Conservation (phyloP, 2,113 vertebrate species). For the Paralichthys olivaceus region DNA sequence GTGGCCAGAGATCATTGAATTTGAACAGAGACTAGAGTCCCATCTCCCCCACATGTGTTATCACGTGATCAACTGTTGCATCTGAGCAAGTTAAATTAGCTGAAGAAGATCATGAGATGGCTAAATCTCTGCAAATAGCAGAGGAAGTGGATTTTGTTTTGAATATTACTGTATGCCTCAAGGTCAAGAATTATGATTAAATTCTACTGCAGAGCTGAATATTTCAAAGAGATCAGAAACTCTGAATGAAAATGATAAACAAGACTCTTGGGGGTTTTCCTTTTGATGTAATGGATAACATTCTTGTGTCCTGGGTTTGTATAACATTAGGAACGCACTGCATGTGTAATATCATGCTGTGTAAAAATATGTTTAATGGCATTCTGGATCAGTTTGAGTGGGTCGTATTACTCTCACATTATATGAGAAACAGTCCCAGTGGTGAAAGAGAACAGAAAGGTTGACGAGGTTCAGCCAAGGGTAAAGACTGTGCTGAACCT, state of each 20-base stretch:
- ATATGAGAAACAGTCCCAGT: background rate
- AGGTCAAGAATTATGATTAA: background rate
- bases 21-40: too few relatives aligned
- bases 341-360: background rate
- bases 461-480: constrained; percentile 11
- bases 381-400: constrained; percentile 4
- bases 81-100: background rate
- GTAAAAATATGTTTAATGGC: background rate
- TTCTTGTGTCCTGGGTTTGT: background rate
- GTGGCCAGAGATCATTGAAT: too few relatives aligned
- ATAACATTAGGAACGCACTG: background rate
- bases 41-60: too few relatives aligned
- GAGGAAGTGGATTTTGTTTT: background rate
- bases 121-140: background rate
- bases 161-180: background rate
- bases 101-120: background rate
- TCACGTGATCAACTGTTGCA: background rate
- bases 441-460: background rate
- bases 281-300: constrained; percentile 10
- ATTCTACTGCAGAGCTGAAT: background rate
- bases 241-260: background rate
- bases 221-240: background rate
- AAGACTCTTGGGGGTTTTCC: background rate
- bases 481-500: constrained; percentile 21
- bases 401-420: background rate